Evolutionary conservation across 2,113 vertebrate genomes (phyloP), one percentile per base, ranked within the genome.

Genomic region (Urocitellus parryii): DNA sequence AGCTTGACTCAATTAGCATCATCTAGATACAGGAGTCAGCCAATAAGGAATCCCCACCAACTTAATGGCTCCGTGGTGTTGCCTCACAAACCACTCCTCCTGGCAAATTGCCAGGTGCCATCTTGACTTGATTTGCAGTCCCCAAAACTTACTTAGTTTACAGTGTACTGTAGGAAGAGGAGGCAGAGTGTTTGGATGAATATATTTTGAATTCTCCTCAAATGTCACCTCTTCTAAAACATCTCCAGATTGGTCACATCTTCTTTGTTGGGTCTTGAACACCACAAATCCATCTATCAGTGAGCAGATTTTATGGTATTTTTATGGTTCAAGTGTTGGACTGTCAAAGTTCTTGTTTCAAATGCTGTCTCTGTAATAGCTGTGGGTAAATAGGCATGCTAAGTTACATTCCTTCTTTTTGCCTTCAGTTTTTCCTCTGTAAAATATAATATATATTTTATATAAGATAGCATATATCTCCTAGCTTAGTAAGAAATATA

Each of bases 161-260:
- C 32, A 32, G 14, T n/a, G n/a, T 1, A 53, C 18, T 22, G 0
- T 14, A 34, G 53, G 9, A 37, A 51, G 29, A 79, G 79, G 29
- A 56, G 4, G 29, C 37, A 22, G 18, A 29, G 14, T 45, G 92
- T 88, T 58, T 93, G 90, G 22, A 29, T 68, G 37, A 87, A 39
- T 42, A n/a, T 61, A 34, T 87, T 92, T 88, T 84, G 29, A 90
- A 56, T 94, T 90, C 29, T 93, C 18, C 51, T 84, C 53, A 81
- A 92, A 84, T 70, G 58, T 87, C 37, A 34, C 1, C 1, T 70
- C 37, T 80, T 63, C 10, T 10, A 29, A 94, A 48, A 6, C 34
- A 22, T 63, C 25, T 73, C 13, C 29, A 37, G 48, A 45, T 72
- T 72, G 17, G 8, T 74, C 11, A 29, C 8, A 14, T 89, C 25